Percentiles rank a stretch among this genome's conserved stretches.
These are phyloP conservation scores for Chionoecetes opilio DNA, from an alignment of 1,140 invertebrate genomes.

Conservation along the genomic window DNA sequence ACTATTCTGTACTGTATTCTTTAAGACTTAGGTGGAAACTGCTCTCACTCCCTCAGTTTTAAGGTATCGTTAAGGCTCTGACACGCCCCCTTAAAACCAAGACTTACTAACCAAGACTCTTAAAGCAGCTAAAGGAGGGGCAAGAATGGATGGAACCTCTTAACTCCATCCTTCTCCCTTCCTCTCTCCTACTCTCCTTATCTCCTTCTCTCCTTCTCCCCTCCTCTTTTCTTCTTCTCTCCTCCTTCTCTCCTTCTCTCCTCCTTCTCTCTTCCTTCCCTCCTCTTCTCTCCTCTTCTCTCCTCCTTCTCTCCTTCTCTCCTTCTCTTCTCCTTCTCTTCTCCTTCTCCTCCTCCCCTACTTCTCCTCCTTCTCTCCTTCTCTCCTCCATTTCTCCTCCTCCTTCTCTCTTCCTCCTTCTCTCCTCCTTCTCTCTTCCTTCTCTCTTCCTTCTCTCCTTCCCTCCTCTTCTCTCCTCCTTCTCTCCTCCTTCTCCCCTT, in stretches of 20 bases:
- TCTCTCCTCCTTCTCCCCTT: slow-evolving; percentile 7
- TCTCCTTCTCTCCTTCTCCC: neutral
- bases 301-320: slow-evolving; percentile 40
- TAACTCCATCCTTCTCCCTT: slow-evolving; percentile 30
- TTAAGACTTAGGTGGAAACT: too few species aligned
- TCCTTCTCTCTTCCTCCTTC: slow-evolving; percentile 52
- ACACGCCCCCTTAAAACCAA: too few species aligned
- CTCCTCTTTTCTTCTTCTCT: neutral
- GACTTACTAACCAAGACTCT: too few species aligned
- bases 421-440: neutral
- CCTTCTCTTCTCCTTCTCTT: neutral
- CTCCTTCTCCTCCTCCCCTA: slow-evolving; percentile 22
- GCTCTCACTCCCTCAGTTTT: too few species aligned
- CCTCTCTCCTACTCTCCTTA: slow-evolving; percentile 48
- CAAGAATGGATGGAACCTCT: neutral
- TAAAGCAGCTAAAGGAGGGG: too few species aligned
- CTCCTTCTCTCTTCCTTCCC: slow-evolving; percentile 1
- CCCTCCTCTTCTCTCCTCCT: slow-evolving; percentile 19
- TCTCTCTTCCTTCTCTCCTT: slow-evolving; percentile 17
- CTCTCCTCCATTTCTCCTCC: neutral
- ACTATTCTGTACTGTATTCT: too few species aligned
- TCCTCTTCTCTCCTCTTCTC: slow-evolving; percentile 46
- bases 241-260: slow-evolving; percentile 34
- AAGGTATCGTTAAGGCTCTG: too few species aligned
- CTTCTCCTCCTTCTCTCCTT: slow-evolving; percentile 24